Evolutionary conservation across 2,113 vertebrate species (phyloP).

Genomic region (Circaetus gallicus): DNA sequence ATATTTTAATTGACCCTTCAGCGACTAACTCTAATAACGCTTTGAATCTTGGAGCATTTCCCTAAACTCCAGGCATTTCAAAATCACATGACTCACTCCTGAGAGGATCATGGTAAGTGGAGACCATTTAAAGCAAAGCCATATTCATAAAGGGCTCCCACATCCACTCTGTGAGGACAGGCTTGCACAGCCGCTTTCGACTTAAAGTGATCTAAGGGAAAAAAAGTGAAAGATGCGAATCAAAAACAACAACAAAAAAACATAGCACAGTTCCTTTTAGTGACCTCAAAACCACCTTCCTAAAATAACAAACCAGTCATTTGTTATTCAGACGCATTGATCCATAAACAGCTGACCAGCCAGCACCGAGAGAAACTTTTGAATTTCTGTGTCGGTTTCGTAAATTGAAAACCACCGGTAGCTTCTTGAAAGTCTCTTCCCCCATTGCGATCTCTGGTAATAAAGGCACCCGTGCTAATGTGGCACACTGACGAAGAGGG

Average conservation of each 20-base stretch:
- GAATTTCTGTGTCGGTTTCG: not conserved
- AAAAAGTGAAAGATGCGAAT: not conserved
- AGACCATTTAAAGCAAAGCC: not conserved
- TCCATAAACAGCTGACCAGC: conserved; percentile 4
- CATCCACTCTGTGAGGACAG: not conserved
- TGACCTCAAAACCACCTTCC: conserved; percentile 18
- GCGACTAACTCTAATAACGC: fast-evolving
- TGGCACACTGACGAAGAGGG: not conserved
- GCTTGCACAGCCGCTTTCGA: not conserved
- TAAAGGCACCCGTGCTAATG: not conserved
- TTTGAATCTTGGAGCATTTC: not conserved
- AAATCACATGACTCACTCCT: conserved; percentile 39
- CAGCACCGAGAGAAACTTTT: not conserved
- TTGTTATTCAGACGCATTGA: not conserved
- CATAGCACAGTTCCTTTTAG: not conserved
- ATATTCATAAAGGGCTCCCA: not conserved
- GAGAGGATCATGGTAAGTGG: conserved; percentile 3
- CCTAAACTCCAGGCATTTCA: not conserved
- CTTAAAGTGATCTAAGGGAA: not conserved
- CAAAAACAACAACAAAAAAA: not conserved
- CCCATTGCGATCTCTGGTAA: fast-evolving
- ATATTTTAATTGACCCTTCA: not conserved
- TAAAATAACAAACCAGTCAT: not conserved
- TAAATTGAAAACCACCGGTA: conserved; percentile 5
- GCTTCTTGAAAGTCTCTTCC: not conserved